A percentile compares a stretch with the other conserved stretches of the same genome.
phyloP scores from a whole-genome alignment of 2,888 invertebrate genomes.

The Timandra comae region DNA sequence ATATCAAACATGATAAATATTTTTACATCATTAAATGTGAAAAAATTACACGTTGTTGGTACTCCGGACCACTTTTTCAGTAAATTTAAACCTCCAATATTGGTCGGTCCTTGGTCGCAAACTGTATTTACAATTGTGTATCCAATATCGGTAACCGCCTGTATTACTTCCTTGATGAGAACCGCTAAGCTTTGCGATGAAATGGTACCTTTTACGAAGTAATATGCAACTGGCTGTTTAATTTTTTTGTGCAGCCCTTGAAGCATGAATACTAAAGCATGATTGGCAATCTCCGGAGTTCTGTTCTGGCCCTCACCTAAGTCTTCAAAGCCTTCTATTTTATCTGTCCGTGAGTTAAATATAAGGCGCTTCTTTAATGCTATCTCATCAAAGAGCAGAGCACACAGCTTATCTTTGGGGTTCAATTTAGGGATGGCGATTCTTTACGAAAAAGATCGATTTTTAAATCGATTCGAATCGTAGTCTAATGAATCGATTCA shows the following conservation, averaged over 20 bases:
- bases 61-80: not conserved
- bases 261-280: slow-evolving; percentile 12
- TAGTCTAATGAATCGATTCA: slow-evolving; percentile 3
- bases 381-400: no score
- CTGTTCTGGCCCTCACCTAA: no score
- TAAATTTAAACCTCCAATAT: slow-evolving; percentile 7
- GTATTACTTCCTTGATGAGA: slow-evolving; percentile 10
- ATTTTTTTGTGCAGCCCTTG: slow-evolving; percentile 17
- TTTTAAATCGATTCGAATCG: slow-evolving; percentile 6
- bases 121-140: slow-evolving; percentile 11
- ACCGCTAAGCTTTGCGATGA: slow-evolving; percentile 8
- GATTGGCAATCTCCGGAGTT: slow-evolving; percentile 10
- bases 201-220: slow-evolving; percentile 19
- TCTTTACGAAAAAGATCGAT: slow-evolving; percentile 2
- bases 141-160: slow-evolving; percentile 3
- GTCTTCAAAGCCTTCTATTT: no score
- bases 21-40: not conserved
- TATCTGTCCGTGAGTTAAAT: no score
- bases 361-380: no score
- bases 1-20: slow-evolving; percentile 7
- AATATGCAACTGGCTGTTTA: slow-evolving; percentile 22
- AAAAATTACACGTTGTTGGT: not conserved
- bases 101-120: slow-evolving; percentile 21
- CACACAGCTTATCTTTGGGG: no score
- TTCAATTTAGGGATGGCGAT: slow-evolving; percentile 6